Percentiles rank a stretch among this genome's conserved stretches.
These are phyloP conservation scores for Alectura lathami DNA, from an alignment of 2,113 vertebrate species.

Conservation along the genomic window DNA sequence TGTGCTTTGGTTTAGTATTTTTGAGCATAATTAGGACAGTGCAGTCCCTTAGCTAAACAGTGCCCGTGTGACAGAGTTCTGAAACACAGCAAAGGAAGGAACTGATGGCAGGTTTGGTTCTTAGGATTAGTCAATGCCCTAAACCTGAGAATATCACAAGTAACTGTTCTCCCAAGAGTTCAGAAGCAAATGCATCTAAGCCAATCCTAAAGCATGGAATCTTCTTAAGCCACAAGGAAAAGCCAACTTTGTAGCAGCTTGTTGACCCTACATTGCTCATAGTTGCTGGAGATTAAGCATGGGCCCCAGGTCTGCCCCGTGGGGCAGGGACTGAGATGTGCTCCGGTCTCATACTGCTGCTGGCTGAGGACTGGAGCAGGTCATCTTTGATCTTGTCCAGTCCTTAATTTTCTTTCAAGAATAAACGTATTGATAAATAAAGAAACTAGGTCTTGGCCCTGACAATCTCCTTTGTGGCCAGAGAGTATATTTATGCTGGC, in stretches of 20 bases:
- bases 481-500: conserved; percentile 9
- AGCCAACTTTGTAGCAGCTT: neutral
- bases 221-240: neutral
- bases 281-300: neutral
- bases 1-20: neutral
- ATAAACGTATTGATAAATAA: neutral
- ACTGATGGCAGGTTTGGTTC: neutral
- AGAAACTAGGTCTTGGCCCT: conserved; percentile 12
- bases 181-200: neutral
- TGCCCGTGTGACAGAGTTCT: neutral
- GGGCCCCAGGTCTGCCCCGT: neutral
- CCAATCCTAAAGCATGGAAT: neutral
- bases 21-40: neutral
- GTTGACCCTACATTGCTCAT: neutral
- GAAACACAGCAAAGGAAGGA: neutral
- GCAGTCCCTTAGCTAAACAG: neutral
- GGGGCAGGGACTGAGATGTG: neutral
- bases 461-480: neutral
- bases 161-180: neutral
- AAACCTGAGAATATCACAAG: neutral
- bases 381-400: neutral
- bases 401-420: neutral
- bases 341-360: accelerated
- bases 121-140: neutral
- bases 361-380: neutral